Percentiles rank a stretch among this genome's conserved stretches.
phyloP scores from a whole-genome alignment of 2,888 invertebrate genomes.

The Amphipyra berbera region DNA sequence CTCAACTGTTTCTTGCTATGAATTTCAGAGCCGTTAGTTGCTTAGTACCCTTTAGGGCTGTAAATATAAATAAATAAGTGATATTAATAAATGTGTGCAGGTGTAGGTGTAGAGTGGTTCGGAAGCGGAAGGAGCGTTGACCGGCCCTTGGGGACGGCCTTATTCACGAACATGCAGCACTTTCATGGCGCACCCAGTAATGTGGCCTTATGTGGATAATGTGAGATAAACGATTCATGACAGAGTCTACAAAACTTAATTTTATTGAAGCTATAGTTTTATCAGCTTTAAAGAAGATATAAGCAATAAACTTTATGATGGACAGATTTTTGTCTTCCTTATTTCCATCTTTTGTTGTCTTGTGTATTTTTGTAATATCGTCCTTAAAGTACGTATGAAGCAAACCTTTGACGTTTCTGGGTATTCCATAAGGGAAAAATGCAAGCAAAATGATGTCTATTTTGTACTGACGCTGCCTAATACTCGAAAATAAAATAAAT shows the following conservation, averaged over 20 bases:
- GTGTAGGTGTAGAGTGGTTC: conserved; percentile 40
- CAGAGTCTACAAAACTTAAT: background rate
- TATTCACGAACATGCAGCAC: conserved; percentile 44
- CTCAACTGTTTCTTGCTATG: background rate
- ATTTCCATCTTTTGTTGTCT: background rate
- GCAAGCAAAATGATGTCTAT: background rate
- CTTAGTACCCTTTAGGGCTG: conserved; percentile 9
- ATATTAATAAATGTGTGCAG: conserved; percentile 39
- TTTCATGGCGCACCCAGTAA: conserved; percentile 49
- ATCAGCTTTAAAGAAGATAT: conserved; percentile 2
- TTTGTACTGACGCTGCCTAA: background rate
- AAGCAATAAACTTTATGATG: conserved; percentile 26
- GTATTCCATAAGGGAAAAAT: conserved; percentile 10
- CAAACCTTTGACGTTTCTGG: conserved; percentile 20
- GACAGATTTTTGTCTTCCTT: conserved; percentile 1
- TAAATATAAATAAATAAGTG: conserved; percentile 34
- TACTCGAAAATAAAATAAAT: background rate
- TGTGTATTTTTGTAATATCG: background rate
- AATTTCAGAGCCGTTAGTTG: background rate
- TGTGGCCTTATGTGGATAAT: conserved; percentile 30
- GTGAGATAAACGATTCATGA: conserved; percentile 31
- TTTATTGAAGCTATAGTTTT: conserved; percentile 5
- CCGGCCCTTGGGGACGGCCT: conserved; percentile 66
- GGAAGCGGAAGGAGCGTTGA: conserved; percentile 68
- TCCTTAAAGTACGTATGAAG: too few relatives aligned